A percentile compares a stretch with the other conserved stretches of the same genome.
Conservation (phyloP, 1,140 invertebrate genomes). For the Drosophila melanogaster region Release_6_plus_ISO1_MT NT_037436.4:14917501-14918000, state of each 20-base stretch:
- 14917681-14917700: constrained; percentile 67
- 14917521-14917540: constrained; percentile 35
- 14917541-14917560: constrained; percentile 67
- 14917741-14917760: constrained; percentile 59
- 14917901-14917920: constrained; percentile 68
- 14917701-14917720: constrained; percentile 26
- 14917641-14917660: constrained; percentile 83
- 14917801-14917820: constrained; percentile 78
- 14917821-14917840: constrained; percentile 83
- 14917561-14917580: constrained; percentile 82
- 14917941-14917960: constrained; percentile 80
- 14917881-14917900: constrained; percentile 33
- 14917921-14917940: constrained; percentile 79
- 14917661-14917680: constrained; percentile 84
- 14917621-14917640: constrained; percentile 60
- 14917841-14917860: constrained; percentile 70
- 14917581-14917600: constrained; percentile 54
- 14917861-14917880: constrained; percentile 45
- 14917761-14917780: constrained; percentile 81
- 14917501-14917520: background rate
- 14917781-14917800: constrained; percentile 63
- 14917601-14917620: background rate
- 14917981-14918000: constrained; percentile 40
- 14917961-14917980: constrained; percentile 61
- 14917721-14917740: constrained; percentile 21